A percentile compares a stretch with the other conserved stretches of the same genome.
Conservation (phyloP, 2,797 vertebrate genomes). For the Enteromius unitaeniatus region DNA sequence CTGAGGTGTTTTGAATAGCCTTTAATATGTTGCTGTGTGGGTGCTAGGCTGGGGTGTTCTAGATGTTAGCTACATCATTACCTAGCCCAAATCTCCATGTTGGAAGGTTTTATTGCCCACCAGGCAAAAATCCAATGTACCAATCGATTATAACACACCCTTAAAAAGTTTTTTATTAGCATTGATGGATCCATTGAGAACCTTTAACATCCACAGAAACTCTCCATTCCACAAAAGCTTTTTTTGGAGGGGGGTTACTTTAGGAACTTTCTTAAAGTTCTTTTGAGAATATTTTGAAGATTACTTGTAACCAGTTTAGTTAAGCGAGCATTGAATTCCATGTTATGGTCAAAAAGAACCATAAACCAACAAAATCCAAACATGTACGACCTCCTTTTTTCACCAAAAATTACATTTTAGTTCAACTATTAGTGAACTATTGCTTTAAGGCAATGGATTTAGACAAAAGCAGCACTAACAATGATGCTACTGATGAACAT, state of each 20-base stretch:
- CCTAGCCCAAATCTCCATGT: not conserved
- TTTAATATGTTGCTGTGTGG: not conserved
- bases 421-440: too few species aligned
- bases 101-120: not conserved
- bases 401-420: too few species aligned
- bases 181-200: not conserved
- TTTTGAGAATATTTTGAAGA: not conserved
- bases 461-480: not conserved
- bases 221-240: not conserved
- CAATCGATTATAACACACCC: not conserved
- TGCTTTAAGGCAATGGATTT: not conserved
- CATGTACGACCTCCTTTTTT: too few species aligned
- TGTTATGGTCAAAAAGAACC: not conserved
- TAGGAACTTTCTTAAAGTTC: not conserved
- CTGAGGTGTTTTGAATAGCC: not conserved
- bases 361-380: not conserved
- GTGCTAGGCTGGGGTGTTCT: not conserved
- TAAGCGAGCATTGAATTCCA: not conserved
- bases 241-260: not conserved
- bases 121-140: not conserved
- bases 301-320: not conserved
- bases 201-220: not conserved
- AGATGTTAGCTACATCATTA: not conserved
- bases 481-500: slow-evolving; percentile 14
- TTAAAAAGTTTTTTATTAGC: not conserved